Base-by-base conservation (phyloP, 2,113 vertebrate species). In the Rhizomys pruinosus region DNA sequence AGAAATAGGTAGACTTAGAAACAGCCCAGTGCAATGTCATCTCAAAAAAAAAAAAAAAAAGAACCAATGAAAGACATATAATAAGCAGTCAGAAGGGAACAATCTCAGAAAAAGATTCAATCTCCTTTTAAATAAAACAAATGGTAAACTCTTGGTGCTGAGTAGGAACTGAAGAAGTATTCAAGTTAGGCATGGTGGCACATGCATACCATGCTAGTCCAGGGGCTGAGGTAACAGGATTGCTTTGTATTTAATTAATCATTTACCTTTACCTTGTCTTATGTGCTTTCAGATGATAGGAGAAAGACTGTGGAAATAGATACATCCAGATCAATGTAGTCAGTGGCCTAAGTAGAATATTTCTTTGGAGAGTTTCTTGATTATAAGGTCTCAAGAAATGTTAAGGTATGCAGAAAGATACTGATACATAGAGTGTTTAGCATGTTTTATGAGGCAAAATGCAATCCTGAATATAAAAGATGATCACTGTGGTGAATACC, bases 1-100 rank as follows among this genome's bases (percentile, higher is more conserved):
- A 93, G 80, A 96, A 97, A 93, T 19, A 76, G 68, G 81, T 17
- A 74, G 22, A 89, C 77, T 84, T 2, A 20, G 69, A 81, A 47
- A 97, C 96, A 94, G 90, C 82, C 84, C 94, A 93, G 63, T 88
- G 19, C 39, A 97, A 92, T 90, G 93, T 74, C 29, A 68, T 7
- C 72, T 8, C n/a, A n/a, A n/a, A n/a, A n/a, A n/a, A 32, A 97
- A 87, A 84, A 80, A 90, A 87, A 55, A 96, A 84, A 7, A 91
- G 90, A 93, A 94, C 64, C 23, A 84, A 94, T 94, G 42, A 86
- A 94, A 57, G 79, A 42, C 9, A 90, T 59, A 79, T n/a, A 95
- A 93, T 34, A 89, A 91, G 52, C 7, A 88, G 57, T 69, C 0
- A 0, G 44, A 87, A 27, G 15, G 23, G 72, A 78, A 77, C 59